Percentiles rank a stretch among this genome's conserved stretches.
Evolutionary conservation across 2,797 vertebrate species (phyloP).

Genomic region (Sebastolobus alascanus): DNA sequence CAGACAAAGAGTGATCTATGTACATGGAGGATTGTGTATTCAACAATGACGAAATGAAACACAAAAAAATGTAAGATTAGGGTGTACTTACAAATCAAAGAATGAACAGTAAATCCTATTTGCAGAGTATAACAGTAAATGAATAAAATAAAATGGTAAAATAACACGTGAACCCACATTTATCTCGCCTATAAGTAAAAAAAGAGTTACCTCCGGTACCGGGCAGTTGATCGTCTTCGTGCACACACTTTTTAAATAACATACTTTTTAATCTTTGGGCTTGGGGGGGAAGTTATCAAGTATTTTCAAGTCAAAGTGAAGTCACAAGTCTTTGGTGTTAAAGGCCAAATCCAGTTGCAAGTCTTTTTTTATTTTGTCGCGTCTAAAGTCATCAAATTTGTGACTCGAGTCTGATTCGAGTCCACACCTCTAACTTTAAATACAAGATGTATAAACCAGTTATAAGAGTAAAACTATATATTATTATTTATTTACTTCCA

Average conservation of each 20-base stretch:
- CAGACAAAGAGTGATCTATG: slow-evolving; percentile 13
- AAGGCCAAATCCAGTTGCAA: accelerated
- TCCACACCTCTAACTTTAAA: not conserved
- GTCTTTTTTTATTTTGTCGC: too few species aligned
- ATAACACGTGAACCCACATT: too few species aligned
- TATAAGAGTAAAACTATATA: not conserved
- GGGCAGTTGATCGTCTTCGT: accelerated
- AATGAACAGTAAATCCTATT: slow-evolving; percentile 5
- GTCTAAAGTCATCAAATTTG: too few species aligned
- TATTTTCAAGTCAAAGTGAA: too few species aligned
- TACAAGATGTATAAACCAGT: not conserved
- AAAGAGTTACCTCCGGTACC: too few species aligned
- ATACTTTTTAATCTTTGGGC: too few species aligned
- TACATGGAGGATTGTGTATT: slow-evolving; percentile 4
- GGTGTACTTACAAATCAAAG: slow-evolving; percentile 27
- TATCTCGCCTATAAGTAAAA: too few species aligned
- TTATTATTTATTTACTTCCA: not conserved
- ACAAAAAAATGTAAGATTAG: not conserved
- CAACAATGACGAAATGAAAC: not conserved
- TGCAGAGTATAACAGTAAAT: not conserved
- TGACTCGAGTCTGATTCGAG: too few species aligned
- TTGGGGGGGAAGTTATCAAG: accelerated
- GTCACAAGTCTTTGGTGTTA: too few species aligned
- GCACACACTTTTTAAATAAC: too few species aligned
- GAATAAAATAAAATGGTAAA: too few species aligned